phyloP scores from a whole-genome alignment of 2,797 vertebrate species.

The Australoheros facetus region DNA sequence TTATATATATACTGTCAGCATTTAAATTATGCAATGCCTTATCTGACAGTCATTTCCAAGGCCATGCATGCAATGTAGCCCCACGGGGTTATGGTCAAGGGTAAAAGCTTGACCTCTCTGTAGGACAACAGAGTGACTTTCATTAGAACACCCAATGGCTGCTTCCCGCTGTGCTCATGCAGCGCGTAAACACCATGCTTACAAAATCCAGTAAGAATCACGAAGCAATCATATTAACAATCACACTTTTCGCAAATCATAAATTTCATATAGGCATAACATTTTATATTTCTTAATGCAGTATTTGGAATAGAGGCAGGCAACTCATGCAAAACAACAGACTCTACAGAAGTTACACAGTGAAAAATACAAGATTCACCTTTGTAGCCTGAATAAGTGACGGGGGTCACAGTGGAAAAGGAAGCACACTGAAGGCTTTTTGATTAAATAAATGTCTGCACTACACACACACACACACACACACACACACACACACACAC shows the following conservation, averaged over 20 bases:
- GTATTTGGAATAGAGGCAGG: no score
- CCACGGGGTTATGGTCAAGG: slow-evolving; percentile 74
- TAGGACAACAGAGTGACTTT: slow-evolving; percentile 79
- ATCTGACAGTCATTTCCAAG: slow-evolving; percentile 75
- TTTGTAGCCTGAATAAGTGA: slow-evolving; percentile 16
- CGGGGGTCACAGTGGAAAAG: slow-evolving; percentile 36
- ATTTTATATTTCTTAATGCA: no score
- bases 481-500: not conserved
- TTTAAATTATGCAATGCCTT: slow-evolving; percentile 71
- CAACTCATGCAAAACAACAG: no score
- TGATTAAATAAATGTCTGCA: slow-evolving; percentile 6
- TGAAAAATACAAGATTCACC: not conserved
- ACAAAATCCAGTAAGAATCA: slow-evolving; percentile 51
- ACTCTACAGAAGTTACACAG: not conserved
- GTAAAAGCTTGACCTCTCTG: slow-evolving; percentile 80
- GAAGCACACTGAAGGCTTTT: slow-evolving; percentile 5
- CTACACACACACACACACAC: not conserved
- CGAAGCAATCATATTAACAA: slow-evolving; percentile 42
- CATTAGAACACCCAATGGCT: slow-evolving; percentile 72
- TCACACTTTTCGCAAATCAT: not conserved
- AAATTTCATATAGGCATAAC: no score
- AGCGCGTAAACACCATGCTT: slow-evolving; percentile 58
- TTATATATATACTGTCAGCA: not conserved
- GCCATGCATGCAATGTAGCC: slow-evolving; percentile 63
- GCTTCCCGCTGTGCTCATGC: slow-evolving; percentile 67